A percentile compares a stretch with the other conserved stretches of the same genome.
Evolutionary conservation across 2,888 invertebrate species (phyloP).

Genomic region (Chalcosyrphus nemorum): DNA sequence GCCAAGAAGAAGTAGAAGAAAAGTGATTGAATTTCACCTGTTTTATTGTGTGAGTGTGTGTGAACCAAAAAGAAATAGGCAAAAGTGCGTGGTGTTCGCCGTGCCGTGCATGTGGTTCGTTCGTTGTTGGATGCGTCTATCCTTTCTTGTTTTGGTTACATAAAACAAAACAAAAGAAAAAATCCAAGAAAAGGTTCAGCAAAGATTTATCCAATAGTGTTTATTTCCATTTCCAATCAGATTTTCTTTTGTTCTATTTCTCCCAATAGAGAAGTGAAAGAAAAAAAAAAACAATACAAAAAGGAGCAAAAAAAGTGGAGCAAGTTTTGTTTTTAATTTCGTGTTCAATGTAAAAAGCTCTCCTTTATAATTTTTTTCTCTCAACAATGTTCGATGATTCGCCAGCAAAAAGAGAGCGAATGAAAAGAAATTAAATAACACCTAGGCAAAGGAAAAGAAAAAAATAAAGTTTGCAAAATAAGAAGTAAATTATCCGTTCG

Average conservation of each 20-base stretch:
- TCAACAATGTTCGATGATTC: slow-evolving; percentile 10
- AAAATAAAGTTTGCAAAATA: too few species aligned
- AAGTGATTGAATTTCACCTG: slow-evolving; percentile 45
- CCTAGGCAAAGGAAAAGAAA: background rate
- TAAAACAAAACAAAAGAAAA: slow-evolving; percentile 34
- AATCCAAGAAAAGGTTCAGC: background rate
- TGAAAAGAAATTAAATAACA: background rate
- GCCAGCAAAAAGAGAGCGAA: background rate
- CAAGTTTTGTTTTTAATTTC: background rate
- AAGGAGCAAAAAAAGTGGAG: slow-evolving; percentile 1
- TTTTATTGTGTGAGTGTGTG: slow-evolving; percentile 15
- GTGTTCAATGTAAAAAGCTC: background rate
- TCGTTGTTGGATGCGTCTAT: background rate
- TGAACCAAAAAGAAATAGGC: background rate
- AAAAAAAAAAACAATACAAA: background rate
- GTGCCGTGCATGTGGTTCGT: slow-evolving; percentile 13
- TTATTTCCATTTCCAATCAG: background rate
- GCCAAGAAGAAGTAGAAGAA: slow-evolving; percentile 2
- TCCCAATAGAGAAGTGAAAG: background rate
- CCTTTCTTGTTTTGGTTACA: slow-evolving; percentile 48
- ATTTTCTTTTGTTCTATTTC: background rate
- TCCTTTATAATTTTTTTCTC: background rate
- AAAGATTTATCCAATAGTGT: background rate
- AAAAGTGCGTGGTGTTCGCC: slow-evolving; percentile 17
- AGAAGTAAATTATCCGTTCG: background rate